These are phyloP conservation scores for Pipistrellus pygmaeus DNA, from an alignment of 2,797 vertebrate species.

Conservation along the genomic window DNA sequence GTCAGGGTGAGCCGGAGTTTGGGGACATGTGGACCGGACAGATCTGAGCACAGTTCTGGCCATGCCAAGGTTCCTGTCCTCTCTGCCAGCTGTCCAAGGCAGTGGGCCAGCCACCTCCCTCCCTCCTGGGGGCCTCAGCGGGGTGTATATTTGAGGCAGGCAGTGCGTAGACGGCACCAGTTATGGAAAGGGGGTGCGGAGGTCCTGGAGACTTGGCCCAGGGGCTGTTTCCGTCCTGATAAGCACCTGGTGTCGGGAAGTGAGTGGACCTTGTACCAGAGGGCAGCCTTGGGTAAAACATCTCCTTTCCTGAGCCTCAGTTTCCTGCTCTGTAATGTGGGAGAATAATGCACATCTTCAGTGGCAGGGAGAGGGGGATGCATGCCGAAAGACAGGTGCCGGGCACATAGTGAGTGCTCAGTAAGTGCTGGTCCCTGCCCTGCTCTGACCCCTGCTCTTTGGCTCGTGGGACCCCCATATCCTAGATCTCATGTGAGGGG, in stretches of 20 bases:
- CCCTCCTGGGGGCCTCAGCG: background rate
- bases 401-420: background rate
- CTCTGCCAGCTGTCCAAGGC: too few relatives aligned
- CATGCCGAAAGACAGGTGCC: background rate
- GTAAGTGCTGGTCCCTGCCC: background rate
- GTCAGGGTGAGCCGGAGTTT: background rate
- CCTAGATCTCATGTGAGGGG: background rate
- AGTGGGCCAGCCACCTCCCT: background rate
- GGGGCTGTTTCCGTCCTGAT: background rate
- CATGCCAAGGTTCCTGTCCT: background rate
- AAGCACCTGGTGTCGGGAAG: background rate
- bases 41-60: background rate
- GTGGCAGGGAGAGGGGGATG: background rate
- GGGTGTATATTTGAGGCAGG: background rate
- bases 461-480: background rate
- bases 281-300: background rate
- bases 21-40: background rate
- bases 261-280: background rate
- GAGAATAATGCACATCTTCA: background rate
- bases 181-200: background rate
- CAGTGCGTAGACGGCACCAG: background rate
- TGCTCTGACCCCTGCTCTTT: background rate
- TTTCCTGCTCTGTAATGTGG: slow-evolving; percentile 29
- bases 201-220: background rate
- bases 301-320: background rate